Percentiles rank a stretch among this genome's conserved stretches.
These are phyloP conservation scores for Pseudanteris insignis DNA, from an alignment of 2,888 invertebrate species.

Conservation along the genomic window DNA sequence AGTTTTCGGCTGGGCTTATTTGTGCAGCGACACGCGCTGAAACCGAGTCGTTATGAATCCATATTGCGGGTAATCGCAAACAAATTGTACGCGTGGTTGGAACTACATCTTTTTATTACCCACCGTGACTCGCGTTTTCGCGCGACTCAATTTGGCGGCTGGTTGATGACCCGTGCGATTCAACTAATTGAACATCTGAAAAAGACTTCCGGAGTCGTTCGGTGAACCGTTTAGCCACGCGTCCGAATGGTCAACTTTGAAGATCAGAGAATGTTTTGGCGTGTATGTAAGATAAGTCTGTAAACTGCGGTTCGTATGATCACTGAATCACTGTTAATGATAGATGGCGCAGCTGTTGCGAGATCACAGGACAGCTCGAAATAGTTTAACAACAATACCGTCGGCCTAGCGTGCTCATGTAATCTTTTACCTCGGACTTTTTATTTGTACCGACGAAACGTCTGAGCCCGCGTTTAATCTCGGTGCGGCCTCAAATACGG, in stretches of 20 bases:
- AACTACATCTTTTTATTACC: slow-evolving; percentile 20
- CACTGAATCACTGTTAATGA: slow-evolving; percentile 65
- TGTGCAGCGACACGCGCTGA: slow-evolving; percentile 41
- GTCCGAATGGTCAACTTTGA: slow-evolving; percentile 45
- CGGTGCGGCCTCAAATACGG: slow-evolving; percentile 27
- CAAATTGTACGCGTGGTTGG: slow-evolving; percentile 40
- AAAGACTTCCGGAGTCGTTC: too few relatives aligned
- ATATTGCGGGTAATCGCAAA: slow-evolving; percentile 47
- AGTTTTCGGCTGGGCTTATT: slow-evolving; percentile 37
- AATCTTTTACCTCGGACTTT: slow-evolving; percentile 3
- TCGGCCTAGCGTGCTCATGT: slow-evolving; percentile 14
- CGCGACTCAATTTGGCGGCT: too few relatives aligned
- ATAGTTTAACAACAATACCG: slow-evolving; percentile 63
- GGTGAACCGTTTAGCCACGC: too few relatives aligned
- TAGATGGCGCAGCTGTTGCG: slow-evolving; percentile 64
- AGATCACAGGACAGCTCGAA: slow-evolving; percentile 57
- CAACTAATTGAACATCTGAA: too few relatives aligned
- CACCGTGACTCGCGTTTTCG: neutral
- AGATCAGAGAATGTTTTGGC: slow-evolving; percentile 54
- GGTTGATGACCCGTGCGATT: too few relatives aligned
- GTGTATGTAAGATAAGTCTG: slow-evolving; percentile 55
- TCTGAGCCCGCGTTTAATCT: slow-evolving; percentile 21
- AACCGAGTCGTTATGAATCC: slow-evolving; percentile 39
- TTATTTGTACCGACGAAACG: slow-evolving; percentile 12
- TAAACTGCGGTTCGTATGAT: slow-evolving; percentile 59